Conservation (phyloP, 1,140 invertebrate species). For the Eufriesea mexicana region DNA sequence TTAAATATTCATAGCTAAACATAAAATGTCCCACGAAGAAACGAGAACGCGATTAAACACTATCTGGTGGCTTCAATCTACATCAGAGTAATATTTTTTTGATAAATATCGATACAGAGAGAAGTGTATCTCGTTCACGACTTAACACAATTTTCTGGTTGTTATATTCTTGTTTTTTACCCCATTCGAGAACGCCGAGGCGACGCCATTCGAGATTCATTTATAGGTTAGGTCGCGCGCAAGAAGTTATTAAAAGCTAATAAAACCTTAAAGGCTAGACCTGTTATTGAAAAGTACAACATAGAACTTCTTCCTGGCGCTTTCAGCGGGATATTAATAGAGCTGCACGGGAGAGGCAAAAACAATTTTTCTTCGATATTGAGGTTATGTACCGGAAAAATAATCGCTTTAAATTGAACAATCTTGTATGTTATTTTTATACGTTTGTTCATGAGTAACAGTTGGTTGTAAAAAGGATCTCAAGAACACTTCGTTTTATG, state of each 20-base stretch:
- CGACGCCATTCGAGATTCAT: conserved; percentile 5
- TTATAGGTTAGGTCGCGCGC: not conserved
- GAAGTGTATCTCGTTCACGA: not conserved
- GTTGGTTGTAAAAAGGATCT: no score
- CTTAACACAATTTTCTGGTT: not conserved
- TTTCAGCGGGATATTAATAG: conserved; percentile 3
- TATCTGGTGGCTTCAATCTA: not conserved
- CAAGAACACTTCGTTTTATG: no score
- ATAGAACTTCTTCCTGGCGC: not conserved
- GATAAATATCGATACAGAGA: not conserved
- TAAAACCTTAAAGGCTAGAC: not conserved
- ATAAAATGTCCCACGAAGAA: not conserved
- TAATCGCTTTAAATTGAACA: not conserved
- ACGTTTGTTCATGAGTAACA: not conserved
- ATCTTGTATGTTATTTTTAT: no score
- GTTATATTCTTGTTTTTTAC: not conserved
- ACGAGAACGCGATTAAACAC: not conserved
- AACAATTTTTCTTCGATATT: not conserved
- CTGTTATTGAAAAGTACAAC: no score
- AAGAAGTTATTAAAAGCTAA: conserved; percentile 18
- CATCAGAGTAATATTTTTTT: not conserved
- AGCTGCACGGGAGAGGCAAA: not conserved
- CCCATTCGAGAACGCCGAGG: not conserved
- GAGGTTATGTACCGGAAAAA: not conserved
- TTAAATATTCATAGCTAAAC: not conserved